These are phyloP conservation scores for Coturnix japonica DNA, from an alignment of 2,113 vertebrate genomes.

Conservation along the genomic window DNA sequence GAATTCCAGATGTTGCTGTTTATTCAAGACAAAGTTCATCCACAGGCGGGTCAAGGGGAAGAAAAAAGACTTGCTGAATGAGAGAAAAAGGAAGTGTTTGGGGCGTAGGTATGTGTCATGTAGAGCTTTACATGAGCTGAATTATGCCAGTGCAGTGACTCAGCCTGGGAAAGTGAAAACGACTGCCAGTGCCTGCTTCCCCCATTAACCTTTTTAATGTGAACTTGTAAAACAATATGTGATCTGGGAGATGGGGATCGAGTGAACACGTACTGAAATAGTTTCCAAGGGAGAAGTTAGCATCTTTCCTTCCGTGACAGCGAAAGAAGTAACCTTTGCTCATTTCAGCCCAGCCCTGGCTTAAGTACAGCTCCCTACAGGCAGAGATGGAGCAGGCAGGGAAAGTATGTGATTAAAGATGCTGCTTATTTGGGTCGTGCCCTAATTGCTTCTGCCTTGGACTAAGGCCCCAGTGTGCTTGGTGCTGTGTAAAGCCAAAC, in stretches of 20 bases:
- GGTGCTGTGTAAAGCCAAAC: not conserved
- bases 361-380: not conserved
- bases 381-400: not conserved
- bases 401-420: not conserved
- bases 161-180: constrained; percentile 23
- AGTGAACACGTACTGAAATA: not conserved
- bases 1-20: constrained; percentile 64
- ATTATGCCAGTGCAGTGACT: not conserved
- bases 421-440: not conserved
- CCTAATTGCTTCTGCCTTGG: not conserved
- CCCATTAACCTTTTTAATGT: constrained; percentile 42
- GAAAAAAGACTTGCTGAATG: not conserved
- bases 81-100: not conserved
- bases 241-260: not conserved
- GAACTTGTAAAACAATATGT: constrained; percentile 44
- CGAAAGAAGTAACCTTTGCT: constrained; percentile 6
- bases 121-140: not conserved
- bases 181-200: constrained; percentile 22
- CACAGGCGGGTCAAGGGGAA: not conserved
- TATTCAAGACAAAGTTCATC: constrained; percentile 62
- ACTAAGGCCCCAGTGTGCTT: not conserved
- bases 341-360: not conserved
- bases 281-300: not conserved
- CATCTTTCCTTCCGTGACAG: not conserved
- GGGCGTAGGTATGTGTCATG: not conserved